Percentiles rank a stretch among this genome's conserved stretches.
These are phyloP conservation scores for Lagenorhynchus albirostris DNA, from an alignment of 2,113 vertebrate species.

Conservation along the genomic window DNA sequence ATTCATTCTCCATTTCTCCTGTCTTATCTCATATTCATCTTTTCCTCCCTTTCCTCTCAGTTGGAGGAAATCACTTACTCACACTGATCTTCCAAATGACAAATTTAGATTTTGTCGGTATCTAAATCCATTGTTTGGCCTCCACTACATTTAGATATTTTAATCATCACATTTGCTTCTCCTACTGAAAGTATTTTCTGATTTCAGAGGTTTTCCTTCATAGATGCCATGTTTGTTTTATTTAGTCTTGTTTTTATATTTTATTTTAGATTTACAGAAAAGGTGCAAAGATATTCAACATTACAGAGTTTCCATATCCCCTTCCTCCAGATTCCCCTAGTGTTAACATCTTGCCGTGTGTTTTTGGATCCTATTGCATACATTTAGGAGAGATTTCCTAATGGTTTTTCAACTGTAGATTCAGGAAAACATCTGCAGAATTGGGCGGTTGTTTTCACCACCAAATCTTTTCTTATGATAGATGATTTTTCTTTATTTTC, in stretches of 20 bases:
- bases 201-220: background rate
- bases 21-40: background rate
- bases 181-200: background rate
- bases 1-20: background rate
- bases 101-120: background rate
- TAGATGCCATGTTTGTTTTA: background rate
- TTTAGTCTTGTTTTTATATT: background rate
- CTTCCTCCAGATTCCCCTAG: background rate
- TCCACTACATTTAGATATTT: background rate
- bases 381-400: background rate
- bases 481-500: slow-evolving; percentile 15
- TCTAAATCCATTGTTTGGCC: background rate
- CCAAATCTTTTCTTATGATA: background rate
- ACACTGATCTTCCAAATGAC: background rate
- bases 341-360: background rate
- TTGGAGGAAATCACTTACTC: background rate
- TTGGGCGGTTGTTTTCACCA: background rate
- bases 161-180: background rate
- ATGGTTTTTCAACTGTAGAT: background rate
- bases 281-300: background rate
- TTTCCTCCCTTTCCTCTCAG: background rate
- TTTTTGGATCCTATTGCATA: background rate
- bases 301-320: background rate
- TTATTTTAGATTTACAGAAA: background rate
- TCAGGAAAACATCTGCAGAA: background rate